phyloP scores from a whole-genome alignment of 2,113 vertebrate genomes.

The Gadus chalcogrammus region DNA sequence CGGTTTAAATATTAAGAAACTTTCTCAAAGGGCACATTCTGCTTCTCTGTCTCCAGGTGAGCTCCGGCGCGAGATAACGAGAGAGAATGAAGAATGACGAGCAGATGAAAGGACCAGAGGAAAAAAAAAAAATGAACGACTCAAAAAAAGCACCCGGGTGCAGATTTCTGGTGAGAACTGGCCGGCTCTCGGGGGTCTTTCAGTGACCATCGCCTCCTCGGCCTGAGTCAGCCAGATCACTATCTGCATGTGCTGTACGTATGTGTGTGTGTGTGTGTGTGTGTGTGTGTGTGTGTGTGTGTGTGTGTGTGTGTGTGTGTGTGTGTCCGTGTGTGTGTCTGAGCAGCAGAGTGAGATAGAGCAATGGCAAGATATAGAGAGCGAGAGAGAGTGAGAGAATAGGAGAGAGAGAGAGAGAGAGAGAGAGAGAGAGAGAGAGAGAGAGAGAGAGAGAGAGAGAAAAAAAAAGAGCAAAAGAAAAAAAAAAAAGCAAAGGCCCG shows the following conservation, averaged over 20 bases:
- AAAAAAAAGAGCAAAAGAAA: neutral
- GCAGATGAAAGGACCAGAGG: conserved; percentile 24
- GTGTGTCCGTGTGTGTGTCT: too few species aligned
- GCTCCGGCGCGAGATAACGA: conserved; percentile 7
- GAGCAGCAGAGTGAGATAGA: too few species aligned
- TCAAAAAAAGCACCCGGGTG: conserved; percentile 18
- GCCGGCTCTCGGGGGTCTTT: conserved; percentile 39
- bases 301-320: too few species aligned
- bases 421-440: neutral
- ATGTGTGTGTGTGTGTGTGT: too few species aligned
- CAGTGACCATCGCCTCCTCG: conserved; percentile 26
- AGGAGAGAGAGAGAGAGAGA: conserved; percentile 25
- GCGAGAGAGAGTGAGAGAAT: conserved; percentile 20
- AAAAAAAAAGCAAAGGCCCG: too few species aligned
- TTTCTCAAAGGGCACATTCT: conserved; percentile 56
- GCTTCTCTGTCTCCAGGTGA: conserved; percentile 56
- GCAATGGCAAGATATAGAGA: neutral
- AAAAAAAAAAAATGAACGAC: conserved; percentile 30
- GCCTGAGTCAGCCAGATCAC: conserved; percentile 41
- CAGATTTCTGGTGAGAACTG: conserved; percentile 53
- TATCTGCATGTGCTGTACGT: conserved; percentile 29
- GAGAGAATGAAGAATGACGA: conserved; percentile 8
- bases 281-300: too few species aligned
- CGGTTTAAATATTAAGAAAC: conserved; percentile 29
- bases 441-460: neutral